A percentile compares a stretch with the other conserved stretches of the same genome.
Evolutionary conservation across 2,888 invertebrate genomes (phyloP).

Genomic region (Lymantria monacha): DNA sequence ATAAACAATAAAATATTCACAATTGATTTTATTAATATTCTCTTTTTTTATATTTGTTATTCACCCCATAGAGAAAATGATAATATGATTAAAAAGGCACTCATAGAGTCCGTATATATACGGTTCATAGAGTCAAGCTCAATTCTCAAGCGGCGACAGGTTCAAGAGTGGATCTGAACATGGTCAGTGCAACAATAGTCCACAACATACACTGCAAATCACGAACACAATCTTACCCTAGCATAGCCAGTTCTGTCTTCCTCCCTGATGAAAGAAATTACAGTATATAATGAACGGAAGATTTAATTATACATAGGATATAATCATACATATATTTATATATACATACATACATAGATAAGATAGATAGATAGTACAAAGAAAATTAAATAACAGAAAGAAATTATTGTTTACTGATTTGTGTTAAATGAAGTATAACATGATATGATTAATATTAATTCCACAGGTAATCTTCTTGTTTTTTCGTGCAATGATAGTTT

Average conservation of each 20-base stretch:
- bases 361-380: constrained; percentile 19
- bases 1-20: not conserved
- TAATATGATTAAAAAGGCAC: not conserved
- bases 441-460: not conserved
- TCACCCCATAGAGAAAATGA: not conserved
- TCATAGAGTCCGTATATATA: constrained; percentile 24
- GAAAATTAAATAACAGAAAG: not conserved
- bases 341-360: constrained; percentile 38
- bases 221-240: constrained; percentile 80
- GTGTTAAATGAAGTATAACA: constrained; percentile 35
- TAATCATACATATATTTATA: constrained; percentile 42
- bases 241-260: constrained; percentile 81
- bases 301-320: constrained; percentile 31
- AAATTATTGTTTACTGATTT: constrained; percentile 19
- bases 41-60: not conserved
- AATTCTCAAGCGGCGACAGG: constrained; percentile 26
- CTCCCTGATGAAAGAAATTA: constrained; percentile 82
- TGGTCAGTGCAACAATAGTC: constrained; percentile 13
- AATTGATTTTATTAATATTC: not conserved
- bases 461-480: not conserved
- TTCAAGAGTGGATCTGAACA: constrained; percentile 3
- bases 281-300: constrained; percentile 51
- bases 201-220: constrained; percentile 68
- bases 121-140: constrained; percentile 45
- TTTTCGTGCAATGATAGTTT: not conserved